Conservation (phyloP, 53 echinoderm and acorn worm species). For the Actinopyga echinites region DNA sequence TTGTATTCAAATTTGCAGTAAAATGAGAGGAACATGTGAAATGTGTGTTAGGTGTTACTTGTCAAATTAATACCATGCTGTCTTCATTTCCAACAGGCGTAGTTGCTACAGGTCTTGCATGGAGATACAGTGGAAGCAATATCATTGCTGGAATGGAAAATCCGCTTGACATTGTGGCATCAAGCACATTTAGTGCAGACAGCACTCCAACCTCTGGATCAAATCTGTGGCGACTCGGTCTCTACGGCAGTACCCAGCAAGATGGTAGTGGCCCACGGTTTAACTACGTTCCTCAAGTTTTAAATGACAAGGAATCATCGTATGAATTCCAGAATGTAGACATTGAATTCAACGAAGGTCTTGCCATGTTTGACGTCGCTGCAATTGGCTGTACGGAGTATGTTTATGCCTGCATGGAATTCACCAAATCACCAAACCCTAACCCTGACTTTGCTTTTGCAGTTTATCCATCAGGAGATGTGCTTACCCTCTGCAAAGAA, state of each 20-base stretch:
- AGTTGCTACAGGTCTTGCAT: constrained; percentile 51
- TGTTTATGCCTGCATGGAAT: constrained; percentile 76
- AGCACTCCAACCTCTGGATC: constrained; percentile 58
- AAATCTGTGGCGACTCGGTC: constrained; percentile 76
- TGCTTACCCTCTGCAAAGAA: constrained; percentile 67
- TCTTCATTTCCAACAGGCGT: constrained; percentile 53
- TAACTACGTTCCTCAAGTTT: constrained; percentile 77
- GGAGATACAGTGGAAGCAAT: constrained; percentile 48
- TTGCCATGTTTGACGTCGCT: constrained; percentile 72
- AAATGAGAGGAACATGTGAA: no score
- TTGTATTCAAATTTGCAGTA: no score
- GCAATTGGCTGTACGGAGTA: constrained; percentile 84
- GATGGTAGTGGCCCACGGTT: constrained; percentile 80
- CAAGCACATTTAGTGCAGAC: constrained; percentile 54
- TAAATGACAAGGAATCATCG: constrained; percentile 60
- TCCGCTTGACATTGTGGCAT: constrained; percentile 55
- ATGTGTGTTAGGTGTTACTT: no score
- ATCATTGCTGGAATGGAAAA: constrained; percentile 75
- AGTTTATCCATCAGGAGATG: constrained; percentile 64
- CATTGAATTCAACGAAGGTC: constrained; percentile 58
- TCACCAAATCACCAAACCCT: constrained; percentile 65
- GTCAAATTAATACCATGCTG: no score
- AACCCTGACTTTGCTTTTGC: constrained; percentile 68
- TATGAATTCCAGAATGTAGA: constrained; percentile 37
- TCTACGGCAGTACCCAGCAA: constrained; percentile 72